Evolutionary conservation across 2,888 invertebrate genomes (phyloP), one percentile per base, ranked within the genome.

Genomic region (Drosophila pseudotakahashii): DNA sequence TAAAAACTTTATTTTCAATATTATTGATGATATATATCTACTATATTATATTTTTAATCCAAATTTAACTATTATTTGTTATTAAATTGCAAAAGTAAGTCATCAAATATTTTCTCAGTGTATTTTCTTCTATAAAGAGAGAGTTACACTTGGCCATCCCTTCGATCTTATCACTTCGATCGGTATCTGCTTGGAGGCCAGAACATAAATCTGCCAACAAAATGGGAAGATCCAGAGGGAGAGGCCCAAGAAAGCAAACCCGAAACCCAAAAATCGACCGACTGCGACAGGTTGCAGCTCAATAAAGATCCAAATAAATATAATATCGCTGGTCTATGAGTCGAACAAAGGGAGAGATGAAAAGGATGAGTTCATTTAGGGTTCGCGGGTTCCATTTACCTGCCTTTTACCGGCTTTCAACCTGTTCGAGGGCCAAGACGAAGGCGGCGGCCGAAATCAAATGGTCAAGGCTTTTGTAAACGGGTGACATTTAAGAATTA

Each of bases 401-500:
- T 55, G 47, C n/a, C 13, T 26, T 26, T 26, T 26, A 26, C 26
- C 53, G 13, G 37, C 42, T 34, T 59, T 64, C 59, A 73, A 73
- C 73, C 73, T 73, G 73, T 74, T 69, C 45, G 37, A 54, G 50
- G 63, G 67, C 58, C 52, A 58, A 53, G 39, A 41, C 58, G 61
- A 55, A 50, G 70, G 86, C 85, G 70, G 86, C 85, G 85, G 85
- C 45, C 42, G 68, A 85, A 81, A 86, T 88, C 88, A 86, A 86
- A 86, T 86, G 82, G 76, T 77, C 80, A 51, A 61, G 73, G 80
- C 81, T 77, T 84, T 87, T 83, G 83, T 86, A 79, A 83, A 60
- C 79, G 76, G 86, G 73, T 88, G 86, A 86, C 86, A 86, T 86
- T 88, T 86, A 77, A 88, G 88, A 86, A 86, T 85, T 82, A 86